Evolutionary conservation across 2,113 vertebrate genomes (phyloP), one percentile per base, ranked within the genome.

Genomic region (Ramphastos sulfuratus): DNA sequence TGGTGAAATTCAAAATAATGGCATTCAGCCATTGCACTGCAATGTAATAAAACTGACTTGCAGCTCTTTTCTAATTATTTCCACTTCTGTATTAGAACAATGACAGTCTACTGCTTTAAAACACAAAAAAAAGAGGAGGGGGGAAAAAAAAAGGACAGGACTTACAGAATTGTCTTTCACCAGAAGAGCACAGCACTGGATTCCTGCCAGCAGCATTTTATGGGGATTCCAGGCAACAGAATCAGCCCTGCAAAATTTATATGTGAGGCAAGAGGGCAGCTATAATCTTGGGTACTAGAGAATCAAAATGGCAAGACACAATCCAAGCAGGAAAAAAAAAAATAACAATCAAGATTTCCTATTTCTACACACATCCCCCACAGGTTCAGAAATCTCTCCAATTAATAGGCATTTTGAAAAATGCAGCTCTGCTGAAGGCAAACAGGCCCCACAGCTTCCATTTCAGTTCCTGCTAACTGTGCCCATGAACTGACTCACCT

Each of bases 171-270:
- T 98, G 96, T 98, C 98, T 95, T 97, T 98, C 84, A 99, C 97
- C 28, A 99, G 96, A 60, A 99, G 97, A 79, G 98, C 98, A 72
- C 97, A 98, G 94, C 98, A 98, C 95, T 99, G 98, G 87, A 98
- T 97, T 66, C 98, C 97, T 13, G 98, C 98, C 98, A 98, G 98
- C 73, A 98, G 93, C 98, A 99, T 99, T 95, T 98, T 98, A 94
- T 98, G 98, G n/a, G 98, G 98, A 96, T 98, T 99, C 98, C 98
- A 98, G 56, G 98, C 98, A 8, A 99, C 98, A 25, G 98, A 98
- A 94, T 98, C 96, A 44, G 98, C 98, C 94, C 98, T 99, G 55
- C 37, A 19, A 6, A 73, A 59, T 65, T 84, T 55, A 61, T 90
- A 73, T 46, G 16, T 48, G 91, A 37, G 37, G 48, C 33, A 67